Evolutionary conservation across 2,797 vertebrate genomes (phyloP).

Genomic region (Mus caroli): DNA sequence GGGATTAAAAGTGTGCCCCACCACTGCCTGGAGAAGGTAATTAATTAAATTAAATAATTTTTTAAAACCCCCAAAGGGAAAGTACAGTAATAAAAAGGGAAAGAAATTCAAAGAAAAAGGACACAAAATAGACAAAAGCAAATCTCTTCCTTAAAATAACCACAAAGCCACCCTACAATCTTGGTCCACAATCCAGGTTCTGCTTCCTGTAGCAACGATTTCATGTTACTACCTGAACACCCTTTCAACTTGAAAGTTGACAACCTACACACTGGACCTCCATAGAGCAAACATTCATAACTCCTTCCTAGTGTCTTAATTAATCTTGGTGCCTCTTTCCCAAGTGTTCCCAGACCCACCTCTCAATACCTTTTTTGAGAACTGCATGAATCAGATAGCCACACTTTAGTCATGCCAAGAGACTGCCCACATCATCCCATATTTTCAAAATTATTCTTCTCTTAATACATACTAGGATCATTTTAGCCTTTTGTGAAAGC

Average conservation of each 20-base stretch:
- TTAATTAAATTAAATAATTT: background rate
- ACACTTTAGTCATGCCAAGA: background rate
- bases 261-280: background rate
- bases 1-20: background rate
- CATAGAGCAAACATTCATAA: background rate
- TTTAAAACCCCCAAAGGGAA: background rate
- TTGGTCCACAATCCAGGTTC: background rate
- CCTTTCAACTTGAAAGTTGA: slow-evolving; percentile 35
- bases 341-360: background rate
- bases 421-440: background rate
- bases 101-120: background rate
- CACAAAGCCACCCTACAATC: background rate
- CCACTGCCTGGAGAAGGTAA: background rate
- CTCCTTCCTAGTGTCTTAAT: slow-evolving; percentile 28
- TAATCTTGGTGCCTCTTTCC: slow-evolving; percentile 6
- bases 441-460: slow-evolving; percentile 45
- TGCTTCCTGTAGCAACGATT: slow-evolving; percentile 23
- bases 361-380: slow-evolving; percentile 10
- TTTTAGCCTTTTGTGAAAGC: background rate
- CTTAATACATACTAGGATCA: background rate
- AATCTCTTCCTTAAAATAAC: background rate
- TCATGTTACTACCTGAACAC: background rate
- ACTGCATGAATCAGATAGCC: background rate
- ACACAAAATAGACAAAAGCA: background rate
- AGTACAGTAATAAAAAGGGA: background rate